A percentile compares a stretch with the other conserved stretches of the same genome.
These are phyloP conservation scores for Apotomis turbidana DNA, from an alignment of 2,888 invertebrate species.

Conservation along the genomic window DNA sequence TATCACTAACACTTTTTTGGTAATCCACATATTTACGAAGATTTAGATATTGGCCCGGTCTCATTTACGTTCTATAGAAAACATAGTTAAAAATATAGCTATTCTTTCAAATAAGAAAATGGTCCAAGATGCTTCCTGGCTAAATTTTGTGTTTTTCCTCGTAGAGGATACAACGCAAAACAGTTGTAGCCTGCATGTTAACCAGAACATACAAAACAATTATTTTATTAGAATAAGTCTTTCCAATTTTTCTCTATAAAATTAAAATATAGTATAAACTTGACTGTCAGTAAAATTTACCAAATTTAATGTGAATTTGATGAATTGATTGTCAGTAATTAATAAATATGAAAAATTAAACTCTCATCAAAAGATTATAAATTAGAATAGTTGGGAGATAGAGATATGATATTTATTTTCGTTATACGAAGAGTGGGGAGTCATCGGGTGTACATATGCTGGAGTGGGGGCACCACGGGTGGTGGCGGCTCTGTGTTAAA, in stretches of 20 bases:
- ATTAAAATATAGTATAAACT: conserved; percentile 50
- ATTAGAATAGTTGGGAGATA: conserved; percentile 59
- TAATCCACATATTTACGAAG: too few species aligned
- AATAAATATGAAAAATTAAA: conserved; percentile 50
- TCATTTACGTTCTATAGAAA: conserved; percentile 10
- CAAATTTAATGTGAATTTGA: conserved; percentile 44
- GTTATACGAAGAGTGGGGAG: conserved; percentile 60
- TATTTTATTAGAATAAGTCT: conserved; percentile 49
- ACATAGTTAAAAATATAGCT: conserved; percentile 8
- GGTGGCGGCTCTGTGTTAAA: conserved; percentile 54
- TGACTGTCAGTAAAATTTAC: conserved; percentile 46
- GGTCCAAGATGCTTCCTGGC: conserved; percentile 27
- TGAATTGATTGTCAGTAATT: conserved; percentile 20
- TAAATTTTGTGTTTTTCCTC: conserved; percentile 13
- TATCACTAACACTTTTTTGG: too few species aligned
- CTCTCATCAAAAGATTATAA: conserved; percentile 56
- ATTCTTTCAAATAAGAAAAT: conserved; percentile 1
- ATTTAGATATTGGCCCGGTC: neutral
- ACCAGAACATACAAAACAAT: conserved; percentile 28
- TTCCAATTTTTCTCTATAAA: conserved; percentile 56
- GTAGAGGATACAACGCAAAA: conserved; percentile 17
- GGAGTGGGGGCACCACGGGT: conserved; percentile 50
- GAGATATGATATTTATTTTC: conserved; percentile 70
- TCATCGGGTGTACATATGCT: conserved; percentile 58
- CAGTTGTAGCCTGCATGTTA: conserved; percentile 23